Conservation (phyloP, 2,888 invertebrate species). For the Nineta flava region DNA sequence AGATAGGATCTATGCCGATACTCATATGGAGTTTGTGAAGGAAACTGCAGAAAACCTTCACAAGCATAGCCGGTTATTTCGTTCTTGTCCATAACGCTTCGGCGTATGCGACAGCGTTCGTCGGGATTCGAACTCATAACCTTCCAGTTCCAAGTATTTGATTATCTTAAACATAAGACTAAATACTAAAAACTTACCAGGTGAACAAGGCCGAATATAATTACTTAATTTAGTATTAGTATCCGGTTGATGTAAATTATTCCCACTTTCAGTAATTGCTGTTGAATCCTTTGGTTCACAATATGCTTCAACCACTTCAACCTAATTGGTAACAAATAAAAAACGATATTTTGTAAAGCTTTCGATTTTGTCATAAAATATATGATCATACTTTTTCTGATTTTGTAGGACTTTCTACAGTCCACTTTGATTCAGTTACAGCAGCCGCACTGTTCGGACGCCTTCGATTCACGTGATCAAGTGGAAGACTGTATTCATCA, state of each 20-base stretch:
- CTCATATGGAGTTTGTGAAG: too few relatives aligned
- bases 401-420: constrained; percentile 31
- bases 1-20: too few relatives aligned
- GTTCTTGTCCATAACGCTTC: too few relatives aligned
- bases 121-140: too few relatives aligned
- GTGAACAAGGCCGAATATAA: constrained; percentile 4
- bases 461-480: constrained; percentile 61
- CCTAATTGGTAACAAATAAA: constrained; percentile 25
- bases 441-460: constrained; percentile 44
- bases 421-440: constrained; percentile 45
- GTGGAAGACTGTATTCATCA: constrained; percentile 75
- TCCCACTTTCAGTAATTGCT: constrained; percentile 12
- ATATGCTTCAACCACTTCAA: constrained; percentile 57
- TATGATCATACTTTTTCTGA: constrained; percentile 1
- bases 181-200: background rate
- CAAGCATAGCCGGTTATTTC: too few relatives aligned
- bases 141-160: too few relatives aligned
- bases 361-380: background rate
- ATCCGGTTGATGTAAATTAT: background rate
- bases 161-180: too few relatives aligned
- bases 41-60: too few relatives aligned
- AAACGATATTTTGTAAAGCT: background rate
- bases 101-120: too few relatives aligned
- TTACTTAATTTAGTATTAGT: background rate
- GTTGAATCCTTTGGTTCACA: constrained; percentile 54